phyloP scores from a whole-genome alignment of 2,888 invertebrate species.

The Xestia c-nigrum region DNA sequence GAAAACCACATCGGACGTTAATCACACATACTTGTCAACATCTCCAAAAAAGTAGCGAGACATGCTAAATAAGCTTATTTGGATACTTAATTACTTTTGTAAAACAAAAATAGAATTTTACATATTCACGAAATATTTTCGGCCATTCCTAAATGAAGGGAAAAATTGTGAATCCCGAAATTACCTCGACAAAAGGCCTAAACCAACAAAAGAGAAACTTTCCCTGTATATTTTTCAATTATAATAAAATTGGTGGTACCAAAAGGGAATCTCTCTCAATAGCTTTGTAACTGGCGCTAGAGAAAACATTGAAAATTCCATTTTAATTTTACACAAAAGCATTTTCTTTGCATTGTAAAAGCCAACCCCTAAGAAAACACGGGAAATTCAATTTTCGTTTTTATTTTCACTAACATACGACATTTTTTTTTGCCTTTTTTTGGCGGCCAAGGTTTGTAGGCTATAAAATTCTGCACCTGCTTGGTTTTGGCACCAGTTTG shows the following conservation, averaged over 20 bases:
- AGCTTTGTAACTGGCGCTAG: not conserved
- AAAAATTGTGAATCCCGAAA: not conserved
- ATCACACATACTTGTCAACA: conserved; percentile 2
- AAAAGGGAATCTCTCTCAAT: not conserved
- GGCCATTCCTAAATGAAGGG: not conserved
- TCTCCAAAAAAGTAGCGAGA: not conserved
- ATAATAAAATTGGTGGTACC: conserved; percentile 6
- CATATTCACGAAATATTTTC: not conserved
- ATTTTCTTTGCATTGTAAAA: conserved; percentile 9
- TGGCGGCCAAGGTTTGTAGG: not conserved
- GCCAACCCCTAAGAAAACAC: not conserved
- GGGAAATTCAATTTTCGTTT: conserved; percentile 12
- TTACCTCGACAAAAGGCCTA: not conserved
- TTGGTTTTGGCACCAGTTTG: conserved; percentile 40
- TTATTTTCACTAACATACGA: not conserved
- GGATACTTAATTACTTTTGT: not conserved
- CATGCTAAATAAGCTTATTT: not conserved
- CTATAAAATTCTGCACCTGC: conserved; percentile 30
- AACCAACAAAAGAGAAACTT: conserved; percentile 6
- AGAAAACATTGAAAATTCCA: conserved; percentile 16
- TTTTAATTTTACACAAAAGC: conserved; percentile 26
- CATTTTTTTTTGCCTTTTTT: conserved; percentile 6
- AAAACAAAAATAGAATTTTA: not conserved
- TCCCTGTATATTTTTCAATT: conserved; percentile 19
- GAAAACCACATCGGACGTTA: not conserved